Base-by-base conservation (phyloP, 2,113 vertebrate genomes). In the Pagrus major region DNA sequence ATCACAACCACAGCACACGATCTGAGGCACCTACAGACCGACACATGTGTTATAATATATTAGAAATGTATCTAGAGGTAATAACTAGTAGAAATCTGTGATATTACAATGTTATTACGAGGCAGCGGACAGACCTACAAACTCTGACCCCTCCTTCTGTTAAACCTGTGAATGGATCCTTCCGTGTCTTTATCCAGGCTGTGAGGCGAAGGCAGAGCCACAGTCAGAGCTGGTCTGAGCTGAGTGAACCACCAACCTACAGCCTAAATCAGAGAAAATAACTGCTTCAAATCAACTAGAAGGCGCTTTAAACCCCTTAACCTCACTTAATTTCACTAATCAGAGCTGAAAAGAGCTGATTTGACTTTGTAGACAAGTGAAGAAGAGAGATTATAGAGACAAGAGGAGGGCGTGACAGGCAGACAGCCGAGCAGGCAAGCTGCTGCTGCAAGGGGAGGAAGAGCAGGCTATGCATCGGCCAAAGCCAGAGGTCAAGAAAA, bases 401-500 rank as follows among this genome's bases (percentile, higher is more conserved):
- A 73, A n/a, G 68, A 88, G 59, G 85, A 88, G 89, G 88, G 91
- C 74, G 88, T 90, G 86, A 84, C 84, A 83, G 76, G 25, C 67
- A 86, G 80, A 25, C 55, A 71, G 86, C 71, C 49, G 42, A 80
- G 89, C 90, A 93, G 89, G 44, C 83, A 96, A 95, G 89, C 95
- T 96, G 96, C 95, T 95, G 93, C 91, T 73, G 88, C 82, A 71
- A 80, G 91, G 82, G 73, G 90, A 91, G 87, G 88, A 89, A 85
- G 90, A 92, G 84, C 94, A 86, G 96, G 96, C 95, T 92, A 97
- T 97, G 96, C 92, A 88, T 94, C 87, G 92, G 88, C 91, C 84
- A 94, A 94, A 94, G 93, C 95, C 95, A 81, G 92, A 94, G 92
- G 95, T 95, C 86, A 96, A 96, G 95, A 97, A 97, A 93, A 97